Conservation (phyloP, 2,797 vertebrate genomes). For the Cuniculus paca region DNA sequence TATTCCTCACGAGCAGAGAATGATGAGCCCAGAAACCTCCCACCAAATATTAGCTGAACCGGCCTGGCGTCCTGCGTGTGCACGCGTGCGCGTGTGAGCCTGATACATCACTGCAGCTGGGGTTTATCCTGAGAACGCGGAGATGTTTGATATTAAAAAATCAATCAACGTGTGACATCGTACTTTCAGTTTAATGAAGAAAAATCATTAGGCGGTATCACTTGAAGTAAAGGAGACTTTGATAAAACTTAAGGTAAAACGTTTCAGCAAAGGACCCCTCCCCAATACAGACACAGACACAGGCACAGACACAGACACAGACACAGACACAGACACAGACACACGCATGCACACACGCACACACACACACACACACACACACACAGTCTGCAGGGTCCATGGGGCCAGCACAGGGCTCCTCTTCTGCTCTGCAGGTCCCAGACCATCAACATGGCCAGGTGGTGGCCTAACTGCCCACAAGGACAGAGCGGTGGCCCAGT, state of each 20-base stretch:
- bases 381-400: not conserved
- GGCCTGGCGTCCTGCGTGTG: not conserved
- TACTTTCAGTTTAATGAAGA: not conserved
- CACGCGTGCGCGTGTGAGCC: not conserved
- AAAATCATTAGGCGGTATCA: not conserved
- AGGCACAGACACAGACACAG: not conserved
- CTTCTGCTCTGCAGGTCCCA: not conserved
- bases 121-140: not conserved
- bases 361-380: not conserved
- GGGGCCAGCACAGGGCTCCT: not conserved
- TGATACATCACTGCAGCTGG: too few species aligned
- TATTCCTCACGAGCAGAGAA: not conserved
- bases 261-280: too few species aligned
- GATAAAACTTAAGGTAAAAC: not conserved
- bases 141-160: too few species aligned
- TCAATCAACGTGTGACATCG: rapidly evolving
- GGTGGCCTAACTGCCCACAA: too few species aligned
- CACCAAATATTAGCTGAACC: rapidly evolving
- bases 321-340: not conserved
- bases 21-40: not conserved
- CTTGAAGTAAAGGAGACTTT: not conserved
- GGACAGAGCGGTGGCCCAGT: rapidly evolving
- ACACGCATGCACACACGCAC: too few species aligned
- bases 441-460: rapidly evolving
- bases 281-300: too few species aligned